Base-by-base conservation (phyloP, 2,113 vertebrate genomes). In the Gopherus flavomarginatus region DNA sequence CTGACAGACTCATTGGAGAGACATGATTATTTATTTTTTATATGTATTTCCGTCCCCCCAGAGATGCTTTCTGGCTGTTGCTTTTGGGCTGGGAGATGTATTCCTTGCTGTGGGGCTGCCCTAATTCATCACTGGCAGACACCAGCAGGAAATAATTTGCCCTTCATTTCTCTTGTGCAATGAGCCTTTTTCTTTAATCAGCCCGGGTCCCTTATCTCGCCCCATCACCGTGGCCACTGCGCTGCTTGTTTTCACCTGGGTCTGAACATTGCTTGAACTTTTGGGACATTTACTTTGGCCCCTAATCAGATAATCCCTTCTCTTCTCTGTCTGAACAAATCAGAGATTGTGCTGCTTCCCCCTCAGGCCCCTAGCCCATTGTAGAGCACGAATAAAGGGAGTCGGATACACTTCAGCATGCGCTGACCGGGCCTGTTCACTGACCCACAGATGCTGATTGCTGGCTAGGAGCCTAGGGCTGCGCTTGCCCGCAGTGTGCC, bases 191-290 rank as follows among this genome's bases (percentile, higher is more conserved):
- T 92, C 98, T 94, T 93, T 93, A 84, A 91, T 96, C 94, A 97
- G 91, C 96, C 96, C 85, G 65, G 93, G 50, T 92, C 82, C 87
- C 96, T 97, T 97, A 97, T 98, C 96, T 97, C 83, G 90, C 84
- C 86, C 91, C 95, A 98, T 98, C 96, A 24, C 96, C 96, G 88
- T 90, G 94, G 94, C 97, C 87, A 72, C 93, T 97, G 97, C 93
- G 88, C 90, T 88, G 95, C 97, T 97, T 98, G 97, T 98, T 98
- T 98, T 97, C 95, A 91, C 96, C 96, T 85, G 82, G 93, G 96
- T 97, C 90, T 97, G 94, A 85, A 90, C 93, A 95, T 96, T 2
- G 8, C 92, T 85, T 62, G 96, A 96, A 95, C 91, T 94, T 97
- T 98, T 90, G 90, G 81, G 81, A 27, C 53, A 24, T 87, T 96